These are phyloP conservation scores for Marmota monax DNA, from an alignment of 2,113 vertebrate species.

Conservation along the genomic window DNA sequence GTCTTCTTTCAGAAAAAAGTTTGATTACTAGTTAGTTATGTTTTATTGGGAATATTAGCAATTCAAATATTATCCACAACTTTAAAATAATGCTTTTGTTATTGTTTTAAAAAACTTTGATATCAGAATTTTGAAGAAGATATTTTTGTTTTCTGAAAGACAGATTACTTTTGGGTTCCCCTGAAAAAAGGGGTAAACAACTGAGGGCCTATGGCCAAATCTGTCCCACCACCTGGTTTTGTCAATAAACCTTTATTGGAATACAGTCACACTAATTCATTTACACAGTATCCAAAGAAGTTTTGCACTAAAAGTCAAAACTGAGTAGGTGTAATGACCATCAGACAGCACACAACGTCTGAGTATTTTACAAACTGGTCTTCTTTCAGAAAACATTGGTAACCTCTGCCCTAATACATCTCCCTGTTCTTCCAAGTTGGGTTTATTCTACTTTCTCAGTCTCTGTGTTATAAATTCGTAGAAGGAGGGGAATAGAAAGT, in stretches of 20 bases:
- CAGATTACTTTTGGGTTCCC: not conserved
- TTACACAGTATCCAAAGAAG: not conserved
- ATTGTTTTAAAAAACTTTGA: not conserved
- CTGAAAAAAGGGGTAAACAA: not conserved
- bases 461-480: not conserved
- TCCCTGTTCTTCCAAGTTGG: not conserved
- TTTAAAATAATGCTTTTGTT: not conserved
- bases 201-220: not conserved
- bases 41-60: not conserved
- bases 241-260: not conserved
- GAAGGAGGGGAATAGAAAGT: not conserved
- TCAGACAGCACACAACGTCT: not conserved
- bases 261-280: not conserved
- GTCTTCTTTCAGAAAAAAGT: not conserved
- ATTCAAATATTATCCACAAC: not conserved
- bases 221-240: not conserved
- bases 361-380: not conserved
- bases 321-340: not conserved
- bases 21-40: not conserved
- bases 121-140: not conserved
- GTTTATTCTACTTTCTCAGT: not conserved
- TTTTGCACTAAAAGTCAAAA: not conserved
- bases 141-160: not conserved
- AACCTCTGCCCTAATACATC: not conserved
- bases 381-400: slow-evolving; percentile 1